Conservation (phyloP, 2,797 vertebrate genomes). For the Scleropages formosus region DNA sequence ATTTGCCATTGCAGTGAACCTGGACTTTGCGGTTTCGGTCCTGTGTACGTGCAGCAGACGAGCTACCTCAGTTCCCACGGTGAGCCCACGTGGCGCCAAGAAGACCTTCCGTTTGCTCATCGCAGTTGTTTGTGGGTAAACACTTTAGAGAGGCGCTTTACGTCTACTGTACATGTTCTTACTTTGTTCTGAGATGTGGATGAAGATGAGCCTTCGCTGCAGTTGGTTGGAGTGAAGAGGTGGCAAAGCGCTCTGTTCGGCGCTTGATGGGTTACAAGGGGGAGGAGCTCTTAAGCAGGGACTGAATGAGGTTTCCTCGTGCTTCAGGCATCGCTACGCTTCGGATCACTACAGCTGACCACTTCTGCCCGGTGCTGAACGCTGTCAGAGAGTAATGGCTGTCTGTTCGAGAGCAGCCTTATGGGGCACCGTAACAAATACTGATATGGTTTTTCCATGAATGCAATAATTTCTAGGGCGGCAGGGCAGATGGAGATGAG, state of each 20-base stretch:
- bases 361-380: neutral
- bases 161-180: conserved; percentile 28
- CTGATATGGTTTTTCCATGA: neutral
- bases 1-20: conserved; percentile 41
- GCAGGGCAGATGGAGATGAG: neutral
- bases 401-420: neutral
- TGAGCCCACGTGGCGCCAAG: conserved; percentile 63
- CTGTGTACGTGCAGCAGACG: conserved; percentile 67
- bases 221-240: neutral
- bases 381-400: neutral
- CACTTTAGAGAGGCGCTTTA: conserved; percentile 47
- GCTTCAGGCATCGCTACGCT: neutral
- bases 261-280: neutral
- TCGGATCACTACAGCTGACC: neutral
- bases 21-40: conserved; percentile 49
- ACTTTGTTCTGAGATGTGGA: conserved; percentile 32
- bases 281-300: neutral
- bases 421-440: neutral
- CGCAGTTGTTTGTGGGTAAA: conserved; percentile 48
- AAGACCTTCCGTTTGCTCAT: conserved; percentile 52
- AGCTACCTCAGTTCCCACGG: conserved; percentile 77
- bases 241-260: neutral
- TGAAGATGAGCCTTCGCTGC: neutral
- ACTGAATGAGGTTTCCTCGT: neutral
- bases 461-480: conserved; percentile 10